Evolutionary conservation across 1,140 invertebrate species (phyloP).

Genomic region (Meloidogyne exigua): DNA sequence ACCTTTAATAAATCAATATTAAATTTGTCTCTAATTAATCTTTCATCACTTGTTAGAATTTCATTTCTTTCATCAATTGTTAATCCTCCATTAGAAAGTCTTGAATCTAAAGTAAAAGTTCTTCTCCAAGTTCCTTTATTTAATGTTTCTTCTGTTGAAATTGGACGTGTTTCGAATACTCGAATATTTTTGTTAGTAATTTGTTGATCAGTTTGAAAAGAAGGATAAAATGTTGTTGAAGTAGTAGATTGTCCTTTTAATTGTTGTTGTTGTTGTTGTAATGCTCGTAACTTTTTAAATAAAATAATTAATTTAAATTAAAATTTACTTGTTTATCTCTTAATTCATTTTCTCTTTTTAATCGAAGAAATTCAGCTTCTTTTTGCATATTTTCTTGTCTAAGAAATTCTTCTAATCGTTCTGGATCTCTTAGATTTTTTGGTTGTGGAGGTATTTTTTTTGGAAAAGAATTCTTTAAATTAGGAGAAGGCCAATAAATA

Average conservation of each 20-base stretch:
- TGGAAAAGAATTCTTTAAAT: slow-evolving; percentile 24
- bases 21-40: slow-evolving; percentile 55
- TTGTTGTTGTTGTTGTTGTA: not conserved
- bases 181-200: slow-evolving; percentile 33
- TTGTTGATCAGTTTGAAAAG: not conserved
- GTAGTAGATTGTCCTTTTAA: not conserved
- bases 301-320: not conserved
- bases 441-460: slow-evolving; percentile 29
- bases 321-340: slow-evolving; percentile 49
- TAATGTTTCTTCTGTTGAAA: slow-evolving; percentile 45
- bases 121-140: slow-evolving; percentile 50
- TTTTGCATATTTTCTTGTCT: slow-evolving; percentile 52
- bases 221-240: not conserved
- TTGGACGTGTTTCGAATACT: slow-evolving; percentile 58
- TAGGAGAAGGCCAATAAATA: slow-evolving; percentile 60
- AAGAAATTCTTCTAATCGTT: slow-evolving; percentile 52
- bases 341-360: slow-evolving; percentile 37
- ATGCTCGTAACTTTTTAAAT: slow-evolving; percentile 12
- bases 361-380: slow-evolving; percentile 49
- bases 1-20: slow-evolving; percentile 55
- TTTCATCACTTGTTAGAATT: slow-evolving; percentile 60
- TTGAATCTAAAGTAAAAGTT: slow-evolving; percentile 55
- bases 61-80: slow-evolving; percentile 55
- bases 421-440: slow-evolving; percentile 53
- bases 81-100: slow-evolving; percentile 10